Evolutionary conservation across 2,113 vertebrate species (phyloP).

Genomic region (Stercorarius parasiticus): DNA sequence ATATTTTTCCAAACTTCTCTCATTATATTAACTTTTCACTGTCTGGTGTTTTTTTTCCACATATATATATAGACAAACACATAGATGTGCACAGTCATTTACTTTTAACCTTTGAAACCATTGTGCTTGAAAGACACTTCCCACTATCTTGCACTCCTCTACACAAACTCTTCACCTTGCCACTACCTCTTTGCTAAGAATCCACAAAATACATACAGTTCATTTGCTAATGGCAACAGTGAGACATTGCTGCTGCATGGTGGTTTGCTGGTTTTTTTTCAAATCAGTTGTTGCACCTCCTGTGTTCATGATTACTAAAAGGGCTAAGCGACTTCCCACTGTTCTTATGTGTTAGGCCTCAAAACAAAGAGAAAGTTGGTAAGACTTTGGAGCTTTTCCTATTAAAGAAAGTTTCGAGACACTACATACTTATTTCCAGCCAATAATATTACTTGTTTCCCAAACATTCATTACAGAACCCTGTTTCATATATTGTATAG

Average conservation of each 20-base stretch:
- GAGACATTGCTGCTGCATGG: neutral
- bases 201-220: neutral
- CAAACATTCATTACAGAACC: neutral
- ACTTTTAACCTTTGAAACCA: neutral
- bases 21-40: neutral
- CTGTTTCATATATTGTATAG: neutral
- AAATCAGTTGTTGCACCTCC: neutral
- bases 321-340: neutral
- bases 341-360: neutral
- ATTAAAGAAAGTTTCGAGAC: neutral
- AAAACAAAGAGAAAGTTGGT: neutral
- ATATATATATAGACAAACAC: rapidly evolving
- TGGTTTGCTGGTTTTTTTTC: neutral
- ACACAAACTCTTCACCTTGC: neutral
- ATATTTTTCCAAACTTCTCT: neutral
- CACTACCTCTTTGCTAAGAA: neutral
- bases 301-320: neutral
- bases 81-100: neutral
- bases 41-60: neutral
- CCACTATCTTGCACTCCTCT: neutral
- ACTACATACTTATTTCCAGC: neutral
- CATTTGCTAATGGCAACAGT: neutral
- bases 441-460: neutral
- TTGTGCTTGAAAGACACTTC: neutral
- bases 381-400: neutral